phyloP scores from a whole-genome alignment of 1,140 invertebrate species.

The Magallana gigas region DNA sequence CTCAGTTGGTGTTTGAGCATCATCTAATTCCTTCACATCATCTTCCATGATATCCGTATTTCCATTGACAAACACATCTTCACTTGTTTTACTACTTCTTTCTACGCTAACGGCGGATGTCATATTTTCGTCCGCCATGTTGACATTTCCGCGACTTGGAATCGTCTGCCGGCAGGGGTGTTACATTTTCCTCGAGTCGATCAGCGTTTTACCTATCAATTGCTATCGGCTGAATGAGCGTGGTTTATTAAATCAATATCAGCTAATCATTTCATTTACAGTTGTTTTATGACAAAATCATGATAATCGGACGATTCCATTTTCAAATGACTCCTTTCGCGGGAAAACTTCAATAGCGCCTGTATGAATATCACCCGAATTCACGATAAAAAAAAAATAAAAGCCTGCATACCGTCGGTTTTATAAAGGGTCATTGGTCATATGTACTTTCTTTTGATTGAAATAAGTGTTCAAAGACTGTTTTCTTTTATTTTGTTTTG shows the following conservation, averaged over 20 bases:
- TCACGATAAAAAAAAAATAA: no score
- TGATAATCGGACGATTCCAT: conserved; percentile 20
- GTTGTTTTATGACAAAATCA: background rate
- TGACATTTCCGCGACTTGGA: conserved; percentile 56
- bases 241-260: background rate
- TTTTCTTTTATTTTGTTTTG: no score
- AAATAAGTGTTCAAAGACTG: no score
- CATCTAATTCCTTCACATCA: conserved; percentile 59
- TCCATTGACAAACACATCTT: conserved; percentile 72
- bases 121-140: conserved; percentile 72
- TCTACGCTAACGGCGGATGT: conserved; percentile 58
- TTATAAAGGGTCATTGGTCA: no score
- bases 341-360: no score
- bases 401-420: no score
- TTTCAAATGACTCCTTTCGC: background rate
- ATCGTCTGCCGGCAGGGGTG: conserved; percentile 46
- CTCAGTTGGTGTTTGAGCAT: conserved; percentile 52
- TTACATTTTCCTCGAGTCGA: background rate
- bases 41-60: conserved; percentile 56
- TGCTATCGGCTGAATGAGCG: background rate
- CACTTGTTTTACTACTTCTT: conserved; percentile 59
- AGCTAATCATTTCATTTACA: background rate
- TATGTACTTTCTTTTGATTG: no score
- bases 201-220: conserved; percentile 1
- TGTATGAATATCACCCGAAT: no score